Evolutionary conservation across 2,888 invertebrate species (phyloP).

Genomic region (Lochmaea crataegi): DNA sequence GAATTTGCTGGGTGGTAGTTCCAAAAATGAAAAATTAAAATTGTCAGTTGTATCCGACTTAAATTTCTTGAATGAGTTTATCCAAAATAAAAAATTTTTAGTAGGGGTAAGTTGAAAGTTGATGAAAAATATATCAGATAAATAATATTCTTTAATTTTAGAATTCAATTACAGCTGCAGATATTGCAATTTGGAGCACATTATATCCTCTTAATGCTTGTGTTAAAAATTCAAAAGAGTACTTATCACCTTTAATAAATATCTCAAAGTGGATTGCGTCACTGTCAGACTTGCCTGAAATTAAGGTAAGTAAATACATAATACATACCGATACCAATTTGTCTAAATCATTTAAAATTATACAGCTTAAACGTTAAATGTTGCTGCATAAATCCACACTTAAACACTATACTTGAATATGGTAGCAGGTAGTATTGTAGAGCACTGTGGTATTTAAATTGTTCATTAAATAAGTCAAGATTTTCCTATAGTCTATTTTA

Average conservation of each 20-base stretch:
- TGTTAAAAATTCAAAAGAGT: slow-evolving; percentile 69
- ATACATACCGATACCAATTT: not conserved
- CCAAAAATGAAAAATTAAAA: slow-evolving; percentile 68
- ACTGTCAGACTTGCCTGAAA: slow-evolving; percentile 68
- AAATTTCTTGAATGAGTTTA: slow-evolving; percentile 68
- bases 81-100: slow-evolving; percentile 70
- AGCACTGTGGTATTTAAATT: too few species aligned
- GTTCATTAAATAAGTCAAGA: too few species aligned
- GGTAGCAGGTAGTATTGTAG: too few species aligned
- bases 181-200: slow-evolving; percentile 79
- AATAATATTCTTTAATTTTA: slow-evolving; percentile 59
- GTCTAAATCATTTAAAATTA: too few species aligned
- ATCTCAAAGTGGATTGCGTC: slow-evolving; percentile 73
- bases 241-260: slow-evolving; percentile 68
- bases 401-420: too few species aligned
- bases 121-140: not conserved
- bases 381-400: too few species aligned
- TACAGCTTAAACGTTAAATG: too few species aligned
- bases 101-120: slow-evolving; percentile 67
- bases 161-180: slow-evolving; percentile 74
- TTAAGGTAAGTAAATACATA: slow-evolving; percentile 67
- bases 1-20: slow-evolving; percentile 67
- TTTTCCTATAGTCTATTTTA: too few species aligned
- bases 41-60: slow-evolving; percentile 70
- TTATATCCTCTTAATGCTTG: slow-evolving; percentile 74